Evolutionary conservation across 2,888 invertebrate genomes (phyloP).

Genomic region (Athetis lepigone): DNA sequence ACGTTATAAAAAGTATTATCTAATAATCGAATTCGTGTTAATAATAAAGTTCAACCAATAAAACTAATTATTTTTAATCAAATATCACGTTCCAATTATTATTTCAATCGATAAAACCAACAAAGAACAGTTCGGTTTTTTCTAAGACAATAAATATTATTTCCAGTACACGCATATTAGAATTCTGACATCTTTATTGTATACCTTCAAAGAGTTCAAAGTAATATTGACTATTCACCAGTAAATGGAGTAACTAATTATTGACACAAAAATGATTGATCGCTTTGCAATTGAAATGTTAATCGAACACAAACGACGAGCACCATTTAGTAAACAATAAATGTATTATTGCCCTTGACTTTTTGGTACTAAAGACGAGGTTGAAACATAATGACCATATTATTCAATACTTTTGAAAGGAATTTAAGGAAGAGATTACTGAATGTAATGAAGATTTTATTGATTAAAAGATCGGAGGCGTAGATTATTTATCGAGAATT

Average conservation of each 20-base stretch:
- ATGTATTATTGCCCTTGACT: slow-evolving; percentile 79
- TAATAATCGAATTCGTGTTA: slow-evolving; percentile 49
- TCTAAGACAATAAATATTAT: slow-evolving; percentile 18
- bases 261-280: slow-evolving; percentile 68
- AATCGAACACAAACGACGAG: slow-evolving; percentile 48
- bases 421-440: slow-evolving; percentile 73
- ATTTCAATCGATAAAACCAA: neutral
- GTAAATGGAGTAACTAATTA: slow-evolving; percentile 72
- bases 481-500: slow-evolving; percentile 10
- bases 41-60: slow-evolving; percentile 34
- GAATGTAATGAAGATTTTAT: slow-evolving; percentile 61
- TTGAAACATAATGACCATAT: slow-evolving; percentile 73
- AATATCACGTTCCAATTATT: neutral
- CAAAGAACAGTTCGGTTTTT: slow-evolving; percentile 11
- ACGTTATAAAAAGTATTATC: slow-evolving; percentile 50
- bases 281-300: slow-evolving; percentile 58
- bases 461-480: slow-evolving; percentile 41
- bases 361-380: slow-evolving; percentile 75
- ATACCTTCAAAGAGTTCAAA: slow-evolving; percentile 65
- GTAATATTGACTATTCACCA: slow-evolving; percentile 53
- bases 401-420: slow-evolving; percentile 69
- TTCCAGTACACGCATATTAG: slow-evolving; percentile 20
- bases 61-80: neutral
- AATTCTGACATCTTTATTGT: slow-evolving; percentile 48
- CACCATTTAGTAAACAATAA: slow-evolving; percentile 78